Evolutionary conservation across 2,113 vertebrate species (phyloP).

Genomic region (Oriolus oriolus): DNA sequence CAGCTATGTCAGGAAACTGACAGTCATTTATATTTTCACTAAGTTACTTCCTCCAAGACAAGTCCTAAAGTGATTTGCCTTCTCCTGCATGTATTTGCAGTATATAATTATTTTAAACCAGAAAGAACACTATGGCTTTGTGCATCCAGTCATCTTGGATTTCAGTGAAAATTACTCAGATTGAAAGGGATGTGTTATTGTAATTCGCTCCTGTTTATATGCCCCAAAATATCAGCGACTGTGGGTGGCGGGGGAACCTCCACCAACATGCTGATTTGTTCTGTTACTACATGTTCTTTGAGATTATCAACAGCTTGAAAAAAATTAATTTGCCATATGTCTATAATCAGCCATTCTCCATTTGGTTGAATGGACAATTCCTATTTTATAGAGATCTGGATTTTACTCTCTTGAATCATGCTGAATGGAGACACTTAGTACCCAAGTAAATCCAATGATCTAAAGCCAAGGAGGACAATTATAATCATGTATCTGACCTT

Average conservation of each 20-base stretch:
- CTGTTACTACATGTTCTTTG: conserved; percentile 66
- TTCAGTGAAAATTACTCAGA: conserved; percentile 43
- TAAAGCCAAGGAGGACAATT: not conserved
- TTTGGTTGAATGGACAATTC: conserved; percentile 20
- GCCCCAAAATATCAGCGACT: conserved; percentile 29
- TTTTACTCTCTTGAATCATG: conserved; percentile 1
- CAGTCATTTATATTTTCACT: not conserved
- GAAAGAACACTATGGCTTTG: not conserved
- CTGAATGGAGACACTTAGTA: not conserved
- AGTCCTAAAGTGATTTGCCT: not conserved
- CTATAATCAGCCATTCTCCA: conserved; percentile 3
- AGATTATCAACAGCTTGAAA: conserved; percentile 32
- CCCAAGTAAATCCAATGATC: not conserved
- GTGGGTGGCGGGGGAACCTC: conserved; percentile 54
- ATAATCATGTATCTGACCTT: not conserved
- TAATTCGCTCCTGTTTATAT: conserved; percentile 40
- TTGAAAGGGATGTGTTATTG: conserved; percentile 38
- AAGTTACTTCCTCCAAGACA: not conserved
- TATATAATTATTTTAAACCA: not conserved
- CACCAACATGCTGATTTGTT: conserved; percentile 40
- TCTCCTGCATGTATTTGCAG: not conserved
- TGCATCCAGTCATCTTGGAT: not conserved
- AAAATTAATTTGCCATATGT: conserved; percentile 56
- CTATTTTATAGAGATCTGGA: not conserved
- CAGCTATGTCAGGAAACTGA: not conserved